Conservation (phyloP, 2,888 invertebrate genomes). For the Blera fallax region DNA sequence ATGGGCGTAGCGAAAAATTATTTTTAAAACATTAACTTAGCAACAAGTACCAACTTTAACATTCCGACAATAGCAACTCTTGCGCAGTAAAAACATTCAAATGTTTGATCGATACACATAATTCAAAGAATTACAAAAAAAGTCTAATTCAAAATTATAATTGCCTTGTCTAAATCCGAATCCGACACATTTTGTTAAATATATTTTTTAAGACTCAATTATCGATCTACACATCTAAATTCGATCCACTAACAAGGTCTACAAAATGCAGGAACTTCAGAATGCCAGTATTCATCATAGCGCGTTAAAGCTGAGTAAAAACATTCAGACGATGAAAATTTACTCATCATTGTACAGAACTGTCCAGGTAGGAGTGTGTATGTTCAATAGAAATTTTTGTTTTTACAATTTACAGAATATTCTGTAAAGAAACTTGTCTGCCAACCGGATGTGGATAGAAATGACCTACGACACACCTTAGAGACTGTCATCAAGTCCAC, state of each 20-base stretch:
- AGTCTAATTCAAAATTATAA: neutral
- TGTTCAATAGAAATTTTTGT: neutral
- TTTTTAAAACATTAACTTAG: neutral
- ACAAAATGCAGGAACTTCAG: conserved; percentile 80
- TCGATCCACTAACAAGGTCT: neutral
- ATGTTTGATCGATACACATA: conserved; percentile 66
- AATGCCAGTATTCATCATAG: conserved; percentile 86
- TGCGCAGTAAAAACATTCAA: conserved; percentile 40
- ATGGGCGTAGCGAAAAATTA: too few relatives aligned
- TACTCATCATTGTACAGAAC: conserved; percentile 90
- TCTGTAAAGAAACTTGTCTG: conserved; percentile 88
- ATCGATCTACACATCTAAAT: neutral
- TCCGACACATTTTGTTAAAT: neutral
- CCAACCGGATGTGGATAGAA: conserved; percentile 88
- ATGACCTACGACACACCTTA: conserved; percentile 90
- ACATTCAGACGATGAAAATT: conserved; percentile 88
- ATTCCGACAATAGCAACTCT: conserved; percentile 44
- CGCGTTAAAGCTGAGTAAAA: conserved; percentile 90
- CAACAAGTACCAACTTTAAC: conserved; percentile 18
- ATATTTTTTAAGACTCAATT: neutral
- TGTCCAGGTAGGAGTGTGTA: conserved; percentile 86
- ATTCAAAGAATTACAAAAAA: neutral
- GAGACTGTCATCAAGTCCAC: conserved; percentile 89
- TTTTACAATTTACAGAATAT: neutral
- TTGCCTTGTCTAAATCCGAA: neutral